These are phyloP conservation scores for Meda fulgida DNA, from an alignment of 2,797 vertebrate species.

Conservation along the genomic window DNA sequence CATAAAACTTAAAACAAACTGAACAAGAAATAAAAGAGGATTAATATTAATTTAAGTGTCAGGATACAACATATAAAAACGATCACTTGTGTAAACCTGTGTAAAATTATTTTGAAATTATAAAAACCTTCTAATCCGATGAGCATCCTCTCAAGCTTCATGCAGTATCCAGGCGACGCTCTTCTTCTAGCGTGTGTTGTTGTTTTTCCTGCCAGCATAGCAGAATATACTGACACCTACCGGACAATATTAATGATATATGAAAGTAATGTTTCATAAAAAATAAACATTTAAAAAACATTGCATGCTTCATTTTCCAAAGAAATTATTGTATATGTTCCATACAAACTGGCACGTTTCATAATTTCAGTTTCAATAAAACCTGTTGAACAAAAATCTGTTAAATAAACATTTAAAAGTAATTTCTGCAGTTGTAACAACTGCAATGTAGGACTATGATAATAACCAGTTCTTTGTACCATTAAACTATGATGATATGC, in stretches of 20 bases:
- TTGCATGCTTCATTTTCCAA: background rate
- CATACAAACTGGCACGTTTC: background rate
- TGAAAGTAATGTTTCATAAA: background rate
- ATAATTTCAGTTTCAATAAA: background rate
- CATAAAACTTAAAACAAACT: background rate
- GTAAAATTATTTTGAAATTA: background rate
- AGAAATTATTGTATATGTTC: too few species aligned
- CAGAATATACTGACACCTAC: slow-evolving; percentile 10
- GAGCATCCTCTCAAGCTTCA: slow-evolving; percentile 1
- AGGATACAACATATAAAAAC: background rate
- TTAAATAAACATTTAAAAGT: background rate
- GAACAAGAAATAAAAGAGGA: background rate
- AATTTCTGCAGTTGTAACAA: background rate
- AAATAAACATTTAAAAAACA: background rate
- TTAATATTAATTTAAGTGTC: background rate
- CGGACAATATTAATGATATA: background rate
- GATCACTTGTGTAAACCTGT: background rate
- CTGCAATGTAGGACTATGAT: background rate
- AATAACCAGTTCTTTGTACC: background rate
- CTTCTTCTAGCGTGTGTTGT: slow-evolving; percentile 32
- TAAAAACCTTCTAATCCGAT: background rate
- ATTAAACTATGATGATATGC: background rate
- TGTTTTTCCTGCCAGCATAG: background rate
- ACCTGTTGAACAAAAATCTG: background rate
- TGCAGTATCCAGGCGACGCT: slow-evolving; percentile 32